Evolutionary conservation across 1,140 invertebrate genomes (phyloP), one percentile per base, ranked within the genome.

Genomic region (Nylanderia fulva): DNA sequence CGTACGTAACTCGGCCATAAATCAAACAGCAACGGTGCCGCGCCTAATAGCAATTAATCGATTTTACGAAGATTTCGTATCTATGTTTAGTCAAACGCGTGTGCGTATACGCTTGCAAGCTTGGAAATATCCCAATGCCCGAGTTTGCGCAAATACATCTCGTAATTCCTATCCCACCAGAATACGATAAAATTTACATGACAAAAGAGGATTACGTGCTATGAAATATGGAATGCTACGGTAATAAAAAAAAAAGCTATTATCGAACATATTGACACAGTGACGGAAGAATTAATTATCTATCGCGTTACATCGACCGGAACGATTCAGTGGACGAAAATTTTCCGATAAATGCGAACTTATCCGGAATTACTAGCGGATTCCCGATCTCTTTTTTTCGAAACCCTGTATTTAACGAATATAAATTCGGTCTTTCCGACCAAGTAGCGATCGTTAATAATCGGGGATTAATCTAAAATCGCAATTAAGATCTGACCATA

Each of bases 401-500:
- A 15, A 68, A 56, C 61, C 45, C 52, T 18, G 77, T 72, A 72
- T 72, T 58, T 82, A 82, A 82, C 52, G 77, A 82, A 58, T 82
- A 82, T 82, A 82, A 82, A 82, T 82, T 72, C 68, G 18, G n/a
- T 39, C 36, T 58, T 33, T 72, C 48, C 77, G 66, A 71, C 72
- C 77, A 66, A 45, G 64, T 42, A 42, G 60, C 9, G 52, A 71
- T 58, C 77, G 77, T 82, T 82, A 82, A 82, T 82, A 82, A 82
- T 13, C 77, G 56, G 58, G 72, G 58, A 88, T 87, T 84, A 88
- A 88, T 88, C 83, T 69, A 85, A 76, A 74, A 64, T 84, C 71
- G 80, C 80, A 76, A 84, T 82, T 82, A 82, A 82, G 77, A 82
- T 82, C 77, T 72, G 66, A 72, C 36, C 77, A 36, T 82, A 84